A percentile compares a stretch with the other conserved stretches of the same genome.
These are phyloP conservation scores for Dipodomys merriami DNA, from an alignment of 2,113 vertebrate species.

Conservation along the genomic window DNA sequence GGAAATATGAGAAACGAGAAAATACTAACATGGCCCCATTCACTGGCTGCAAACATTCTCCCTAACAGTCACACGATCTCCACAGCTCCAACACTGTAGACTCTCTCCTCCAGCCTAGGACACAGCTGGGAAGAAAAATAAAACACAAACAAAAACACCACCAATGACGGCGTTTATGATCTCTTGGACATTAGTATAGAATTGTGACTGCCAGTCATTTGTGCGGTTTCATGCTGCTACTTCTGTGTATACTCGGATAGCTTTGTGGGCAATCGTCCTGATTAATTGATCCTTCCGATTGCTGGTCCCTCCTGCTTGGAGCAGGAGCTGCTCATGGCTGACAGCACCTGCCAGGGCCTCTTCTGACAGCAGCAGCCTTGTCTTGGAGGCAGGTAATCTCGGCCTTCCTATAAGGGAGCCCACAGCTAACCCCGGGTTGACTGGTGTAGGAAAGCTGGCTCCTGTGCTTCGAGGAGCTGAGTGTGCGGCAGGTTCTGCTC, in stretches of 20 bases:
- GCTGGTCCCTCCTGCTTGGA: not conserved
- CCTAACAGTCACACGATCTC: too few relatives aligned
- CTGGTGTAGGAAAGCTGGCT: not conserved
- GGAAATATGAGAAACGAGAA: not conserved
- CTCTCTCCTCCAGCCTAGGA: not conserved
- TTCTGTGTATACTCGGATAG: fast-evolving
- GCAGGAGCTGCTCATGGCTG: too few relatives aligned
- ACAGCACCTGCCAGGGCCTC: not conserved
- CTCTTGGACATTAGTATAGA: not conserved
- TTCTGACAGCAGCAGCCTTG: not conserved
- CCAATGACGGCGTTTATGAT: not conserved
- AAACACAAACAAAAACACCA: not conserved
- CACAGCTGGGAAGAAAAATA: not conserved
- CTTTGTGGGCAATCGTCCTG: not conserved
- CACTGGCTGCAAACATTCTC: not conserved
- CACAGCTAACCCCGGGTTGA: not conserved
- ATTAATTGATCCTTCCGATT: not conserved
- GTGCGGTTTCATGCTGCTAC: too few relatives aligned
- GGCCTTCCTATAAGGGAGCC: too few relatives aligned
- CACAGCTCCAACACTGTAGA: not conserved
- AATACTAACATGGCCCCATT: not conserved
- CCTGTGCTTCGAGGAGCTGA: not conserved
- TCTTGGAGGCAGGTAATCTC: not conserved
- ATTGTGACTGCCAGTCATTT: not conserved
- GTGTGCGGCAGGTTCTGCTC: not conserved